These are phyloP conservation scores for Propithecus perrieri DNA, from an alignment of 2,797 vertebrate genomes.

Conservation along the genomic window DNA sequence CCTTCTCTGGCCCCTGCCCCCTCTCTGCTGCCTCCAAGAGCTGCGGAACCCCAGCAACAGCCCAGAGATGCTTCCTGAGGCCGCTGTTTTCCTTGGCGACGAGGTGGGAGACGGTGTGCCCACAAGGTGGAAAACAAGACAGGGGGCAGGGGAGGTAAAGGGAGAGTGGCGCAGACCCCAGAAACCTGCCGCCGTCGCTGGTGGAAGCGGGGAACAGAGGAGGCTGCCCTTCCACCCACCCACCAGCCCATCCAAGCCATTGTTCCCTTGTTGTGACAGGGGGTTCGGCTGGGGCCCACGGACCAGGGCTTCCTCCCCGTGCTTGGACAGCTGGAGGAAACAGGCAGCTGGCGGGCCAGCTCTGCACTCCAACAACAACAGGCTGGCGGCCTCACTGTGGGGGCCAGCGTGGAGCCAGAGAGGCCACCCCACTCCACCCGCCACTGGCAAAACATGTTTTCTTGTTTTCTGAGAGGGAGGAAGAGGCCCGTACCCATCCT, in stretches of 20 bases:
- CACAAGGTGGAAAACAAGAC: conserved; percentile 83
- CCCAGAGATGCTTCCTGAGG: conserved; percentile 60
- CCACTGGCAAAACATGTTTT: conserved; percentile 77
- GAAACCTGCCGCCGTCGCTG: background rate
- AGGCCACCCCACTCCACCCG: conserved; percentile 65
- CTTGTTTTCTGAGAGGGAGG: conserved; percentile 76
- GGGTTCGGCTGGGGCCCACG: conserved; percentile 62
- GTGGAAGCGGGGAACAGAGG: conserved; percentile 27
- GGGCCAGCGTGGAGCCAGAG: conserved; percentile 42
- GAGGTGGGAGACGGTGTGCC: conserved; percentile 17
- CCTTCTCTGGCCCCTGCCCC: background rate
- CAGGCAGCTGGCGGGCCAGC: conserved; percentile 30
- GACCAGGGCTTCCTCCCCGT: conserved; percentile 73
- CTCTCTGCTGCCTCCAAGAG: background rate
- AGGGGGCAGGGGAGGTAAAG: background rate
- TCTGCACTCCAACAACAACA: conserved; percentile 79
- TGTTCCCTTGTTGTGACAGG: conserved; percentile 86
- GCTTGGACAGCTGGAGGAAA: conserved; percentile 79
- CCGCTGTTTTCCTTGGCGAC: conserved; percentile 82
- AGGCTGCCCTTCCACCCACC: conserved; percentile 37
- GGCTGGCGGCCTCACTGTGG: conserved; percentile 36
- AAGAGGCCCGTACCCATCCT: conserved; percentile 47
- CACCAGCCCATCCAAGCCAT: conserved; percentile 64
- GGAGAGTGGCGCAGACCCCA: background rate
- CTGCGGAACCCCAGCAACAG: background rate